Percentiles rank a stretch among this genome's conserved stretches.
These are phyloP conservation scores for Mustelus asterias DNA, from an alignment of 2,113 vertebrate genomes.

Conservation along the genomic window DNA sequence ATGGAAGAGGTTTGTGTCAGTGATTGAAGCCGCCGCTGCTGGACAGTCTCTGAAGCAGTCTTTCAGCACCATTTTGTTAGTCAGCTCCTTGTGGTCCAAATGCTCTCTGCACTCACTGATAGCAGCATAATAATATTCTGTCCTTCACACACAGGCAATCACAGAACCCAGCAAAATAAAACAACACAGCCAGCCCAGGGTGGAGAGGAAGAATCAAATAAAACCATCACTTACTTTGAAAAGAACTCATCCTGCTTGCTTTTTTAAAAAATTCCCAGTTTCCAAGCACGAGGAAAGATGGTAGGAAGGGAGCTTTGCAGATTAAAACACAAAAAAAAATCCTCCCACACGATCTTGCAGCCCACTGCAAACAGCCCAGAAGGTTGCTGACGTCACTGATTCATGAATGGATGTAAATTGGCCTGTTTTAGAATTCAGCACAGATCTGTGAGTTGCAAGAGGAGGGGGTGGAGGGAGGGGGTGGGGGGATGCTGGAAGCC, in stretches of 20 bases:
- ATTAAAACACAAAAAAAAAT: neutral
- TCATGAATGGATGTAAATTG: slow-evolving; percentile 32
- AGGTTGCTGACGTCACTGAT: slow-evolving; percentile 23
- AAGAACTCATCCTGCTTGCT: slow-evolving; percentile 9
- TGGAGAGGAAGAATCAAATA: neutral
- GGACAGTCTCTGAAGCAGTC: neutral
- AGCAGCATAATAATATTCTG: neutral
- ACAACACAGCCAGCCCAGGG: neutral
- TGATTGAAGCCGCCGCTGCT: neutral
- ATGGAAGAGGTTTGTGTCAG: neutral
- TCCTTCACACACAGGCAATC: neutral
- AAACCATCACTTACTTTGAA: slow-evolving; percentile 20
- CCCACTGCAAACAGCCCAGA: slow-evolving; percentile 29
- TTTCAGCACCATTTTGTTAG: slow-evolving; percentile 30
- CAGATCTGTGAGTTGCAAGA: neutral
- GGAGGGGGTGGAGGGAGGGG: neutral
- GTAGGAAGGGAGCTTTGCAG: neutral
- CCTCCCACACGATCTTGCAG: slow-evolving; percentile 29
- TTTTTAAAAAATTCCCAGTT: neutral
- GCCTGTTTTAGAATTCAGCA: slow-evolving; percentile 20
- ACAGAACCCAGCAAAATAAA: neutral
- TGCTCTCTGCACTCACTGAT: neutral
- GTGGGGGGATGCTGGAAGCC: neutral
- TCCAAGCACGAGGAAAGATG: neutral
- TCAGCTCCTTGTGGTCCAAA: slow-evolving; percentile 24